phyloP scores from a whole-genome alignment of 2,113 vertebrate genomes.

The Centropus bengalensis region DNA sequence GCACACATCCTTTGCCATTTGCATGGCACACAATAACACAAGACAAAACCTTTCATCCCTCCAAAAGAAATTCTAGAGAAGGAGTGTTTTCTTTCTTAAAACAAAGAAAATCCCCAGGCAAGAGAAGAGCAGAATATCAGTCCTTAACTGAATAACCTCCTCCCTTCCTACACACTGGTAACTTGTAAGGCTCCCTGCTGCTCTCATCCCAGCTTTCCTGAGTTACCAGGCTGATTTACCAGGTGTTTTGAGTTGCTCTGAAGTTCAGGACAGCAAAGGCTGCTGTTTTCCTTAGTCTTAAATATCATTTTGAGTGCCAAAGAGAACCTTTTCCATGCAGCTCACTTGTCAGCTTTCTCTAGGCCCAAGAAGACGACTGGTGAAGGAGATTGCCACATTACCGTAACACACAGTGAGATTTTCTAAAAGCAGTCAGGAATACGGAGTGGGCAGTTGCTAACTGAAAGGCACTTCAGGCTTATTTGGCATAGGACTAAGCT shows the following conservation, averaged over 20 bases:
- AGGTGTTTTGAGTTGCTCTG: not conserved
- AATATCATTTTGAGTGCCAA: not conserved
- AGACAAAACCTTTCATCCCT: not conserved
- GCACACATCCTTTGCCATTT: too few species aligned
- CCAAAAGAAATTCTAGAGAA: not conserved
- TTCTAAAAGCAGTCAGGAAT: not conserved
- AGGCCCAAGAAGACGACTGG: not conserved
- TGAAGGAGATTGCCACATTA: not conserved
- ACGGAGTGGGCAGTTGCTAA: not conserved
- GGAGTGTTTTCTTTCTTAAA: fast-evolving
- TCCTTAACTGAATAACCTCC: not conserved
- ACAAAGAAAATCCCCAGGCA: not conserved
- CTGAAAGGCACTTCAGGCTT: not conserved
- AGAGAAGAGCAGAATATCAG: fast-evolving
- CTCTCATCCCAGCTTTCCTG: not conserved
- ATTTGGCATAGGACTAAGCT: not conserved
- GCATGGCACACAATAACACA: not conserved
- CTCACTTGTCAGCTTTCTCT: not conserved
- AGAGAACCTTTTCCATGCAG: not conserved
- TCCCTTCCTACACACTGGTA: not conserved
- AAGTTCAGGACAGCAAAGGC: not conserved
- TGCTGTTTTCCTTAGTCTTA: not conserved
- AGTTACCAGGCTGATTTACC: not conserved
- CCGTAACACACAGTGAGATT: not conserved
- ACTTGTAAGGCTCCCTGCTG: not conserved